These are phyloP conservation scores for Hemibagrus guttatus DNA, from an alignment of 2,797 vertebrate genomes.

Conservation along the genomic window DNA sequence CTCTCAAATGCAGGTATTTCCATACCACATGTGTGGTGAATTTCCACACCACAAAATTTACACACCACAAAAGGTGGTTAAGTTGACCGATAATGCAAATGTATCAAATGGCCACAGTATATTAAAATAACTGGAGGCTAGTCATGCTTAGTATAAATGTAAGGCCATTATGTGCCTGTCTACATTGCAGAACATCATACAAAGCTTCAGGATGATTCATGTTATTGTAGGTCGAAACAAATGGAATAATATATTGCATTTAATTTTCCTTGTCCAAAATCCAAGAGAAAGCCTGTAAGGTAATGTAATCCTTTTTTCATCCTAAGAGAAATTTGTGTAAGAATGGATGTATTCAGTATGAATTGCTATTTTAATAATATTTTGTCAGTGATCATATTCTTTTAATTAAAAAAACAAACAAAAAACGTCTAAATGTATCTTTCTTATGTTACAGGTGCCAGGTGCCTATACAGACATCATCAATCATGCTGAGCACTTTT, in stretches of 20 bases:
- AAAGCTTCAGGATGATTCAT: not conserved
- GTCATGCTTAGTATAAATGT: slow-evolving; percentile 15
- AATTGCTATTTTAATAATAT: not conserved
- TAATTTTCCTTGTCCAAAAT: not conserved
- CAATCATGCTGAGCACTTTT: slow-evolving; percentile 35
- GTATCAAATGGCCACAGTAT: slow-evolving; percentile 8
- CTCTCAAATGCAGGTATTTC: not conserved
- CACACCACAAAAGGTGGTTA: slow-evolving; percentile 1
- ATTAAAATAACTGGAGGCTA: not conserved
- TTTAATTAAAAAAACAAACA: not conserved
- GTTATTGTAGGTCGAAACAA: not conserved
- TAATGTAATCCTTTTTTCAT: slow-evolving; percentile 12
- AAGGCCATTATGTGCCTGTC: not conserved
- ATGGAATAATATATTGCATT: not conserved
- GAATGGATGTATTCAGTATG: not conserved
- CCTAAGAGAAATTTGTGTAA: not conserved
- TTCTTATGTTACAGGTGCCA: slow-evolving; percentile 11
- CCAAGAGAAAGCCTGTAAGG: slow-evolving; percentile 12
- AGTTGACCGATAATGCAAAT: slow-evolving; percentile 17
- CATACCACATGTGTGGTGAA: slow-evolving; percentile 18
- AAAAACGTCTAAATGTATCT: not conserved
- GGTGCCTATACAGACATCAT: not conserved
- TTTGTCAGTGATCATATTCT: not conserved
- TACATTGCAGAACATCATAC: slow-evolving; percentile 2
- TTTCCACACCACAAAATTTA: slow-evolving; percentile 45